Evolutionary conservation across 2,888 invertebrate genomes (phyloP).

Genomic region (Campaea margaritaria): DNA sequence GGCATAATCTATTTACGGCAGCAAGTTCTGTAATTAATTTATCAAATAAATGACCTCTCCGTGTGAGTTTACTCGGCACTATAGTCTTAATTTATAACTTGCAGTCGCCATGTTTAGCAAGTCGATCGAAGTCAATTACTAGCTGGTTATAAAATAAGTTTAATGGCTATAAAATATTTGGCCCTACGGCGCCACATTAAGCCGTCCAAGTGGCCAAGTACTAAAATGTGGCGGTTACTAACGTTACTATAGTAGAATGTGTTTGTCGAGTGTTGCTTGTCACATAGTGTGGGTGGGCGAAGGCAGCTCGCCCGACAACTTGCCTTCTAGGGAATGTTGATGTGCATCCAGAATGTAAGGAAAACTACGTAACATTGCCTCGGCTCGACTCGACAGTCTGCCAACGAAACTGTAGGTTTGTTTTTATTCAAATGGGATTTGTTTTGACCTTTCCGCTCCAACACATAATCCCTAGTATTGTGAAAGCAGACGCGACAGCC

Average conservation of each 20-base stretch:
- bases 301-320: conserved; percentile 66
- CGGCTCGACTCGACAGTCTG: conserved; percentile 17
- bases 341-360: conserved; percentile 65
- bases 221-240: conserved; percentile 53
- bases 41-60: conserved; percentile 7
- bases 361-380: conserved; percentile 53
- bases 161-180: conserved; percentile 51
- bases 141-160: conserved; percentile 36
- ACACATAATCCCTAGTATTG: neutral
- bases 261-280: conserved; percentile 42
- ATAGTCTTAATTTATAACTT: conserved; percentile 19
- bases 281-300: conserved; percentile 62
- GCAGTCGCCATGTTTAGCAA: conserved; percentile 25
- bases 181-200: conserved; percentile 63
- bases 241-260: conserved; percentile 38
- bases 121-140: conserved; percentile 30
- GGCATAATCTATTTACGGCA: conserved; percentile 2
- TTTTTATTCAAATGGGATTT: conserved; percentile 22
- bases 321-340: conserved; percentile 80
- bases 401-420: conserved; percentile 21
- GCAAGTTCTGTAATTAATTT: conserved; percentile 10
- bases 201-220: conserved; percentile 59
- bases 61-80: conserved; percentile 12
- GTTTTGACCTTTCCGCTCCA: conserved; percentile 9
- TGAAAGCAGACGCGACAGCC: neutral